Evolutionary conservation across 2,113 vertebrate genomes (phyloP).

Genomic region (Brachypteracias leptosomus): DNA sequence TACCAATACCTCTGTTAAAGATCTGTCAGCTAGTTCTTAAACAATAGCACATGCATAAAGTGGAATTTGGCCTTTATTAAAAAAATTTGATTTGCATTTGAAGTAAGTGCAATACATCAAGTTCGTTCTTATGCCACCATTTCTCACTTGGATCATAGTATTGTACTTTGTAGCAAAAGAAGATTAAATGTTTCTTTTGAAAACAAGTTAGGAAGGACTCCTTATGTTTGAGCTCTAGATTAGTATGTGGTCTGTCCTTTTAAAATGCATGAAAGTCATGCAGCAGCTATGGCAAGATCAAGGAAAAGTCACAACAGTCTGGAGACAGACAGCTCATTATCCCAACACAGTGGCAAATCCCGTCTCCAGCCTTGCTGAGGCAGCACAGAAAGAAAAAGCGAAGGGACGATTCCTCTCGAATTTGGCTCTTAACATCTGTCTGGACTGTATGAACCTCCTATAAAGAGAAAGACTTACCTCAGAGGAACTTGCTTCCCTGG

Average conservation of each 20-base stretch:
- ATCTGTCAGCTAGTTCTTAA: constrained; percentile 32
- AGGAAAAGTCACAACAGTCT: background rate
- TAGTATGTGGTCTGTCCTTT: background rate
- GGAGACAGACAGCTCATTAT: background rate
- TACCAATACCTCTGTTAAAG: background rate
- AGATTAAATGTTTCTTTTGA: constrained; percentile 10
- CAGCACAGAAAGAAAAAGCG: background rate
- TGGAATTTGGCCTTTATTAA: background rate
- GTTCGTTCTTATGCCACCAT: background rate
- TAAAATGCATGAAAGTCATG: background rate
- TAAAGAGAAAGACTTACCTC: background rate
- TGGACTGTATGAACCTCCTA: background rate
- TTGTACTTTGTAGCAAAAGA: background rate
- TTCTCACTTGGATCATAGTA: background rate
- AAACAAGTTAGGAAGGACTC: background rate
- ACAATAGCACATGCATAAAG: background rate
- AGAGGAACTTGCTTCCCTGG: background rate
- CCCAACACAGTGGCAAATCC: background rate
- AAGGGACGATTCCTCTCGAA: background rate
- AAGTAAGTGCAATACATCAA: background rate
- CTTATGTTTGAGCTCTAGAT: background rate
- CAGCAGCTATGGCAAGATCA: background rate
- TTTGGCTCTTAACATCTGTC: background rate
- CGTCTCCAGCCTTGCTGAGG: background rate
- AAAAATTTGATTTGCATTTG: background rate